phyloP scores from a whole-genome alignment of 2,113 vertebrate genomes.

The Chiloscyllium plagiosum region DNA sequence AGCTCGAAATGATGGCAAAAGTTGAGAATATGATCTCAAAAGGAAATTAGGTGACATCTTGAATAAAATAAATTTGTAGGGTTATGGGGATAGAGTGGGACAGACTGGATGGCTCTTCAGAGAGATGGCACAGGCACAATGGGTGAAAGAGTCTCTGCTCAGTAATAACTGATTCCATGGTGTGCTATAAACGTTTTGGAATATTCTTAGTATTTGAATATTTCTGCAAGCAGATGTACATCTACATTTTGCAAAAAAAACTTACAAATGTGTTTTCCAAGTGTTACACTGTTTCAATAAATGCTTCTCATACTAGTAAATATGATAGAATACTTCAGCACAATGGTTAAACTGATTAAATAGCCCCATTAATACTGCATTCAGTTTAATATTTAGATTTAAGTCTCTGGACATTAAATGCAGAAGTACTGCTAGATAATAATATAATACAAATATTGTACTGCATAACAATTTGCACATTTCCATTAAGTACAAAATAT shows the following conservation, averaged over 20 bases:
- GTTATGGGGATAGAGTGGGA: neutral
- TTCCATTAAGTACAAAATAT: neutral
- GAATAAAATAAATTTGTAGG: neutral
- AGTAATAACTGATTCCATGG: neutral
- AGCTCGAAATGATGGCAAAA: neutral
- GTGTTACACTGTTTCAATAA: neutral
- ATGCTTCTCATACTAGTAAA: neutral
- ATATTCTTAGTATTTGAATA: neutral
- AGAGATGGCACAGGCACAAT: neutral
- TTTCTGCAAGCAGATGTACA: neutral
- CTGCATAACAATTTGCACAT: neutral
- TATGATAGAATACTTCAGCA: neutral
- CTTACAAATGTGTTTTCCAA: neutral
- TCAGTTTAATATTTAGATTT: neutral
- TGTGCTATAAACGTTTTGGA: neutral
- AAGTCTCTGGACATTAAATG: neutral
- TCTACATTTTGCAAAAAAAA: neutral
- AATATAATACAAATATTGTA: neutral
- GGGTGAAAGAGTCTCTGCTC: neutral
- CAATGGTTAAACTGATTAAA: neutral
- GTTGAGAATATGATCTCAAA: neutral
- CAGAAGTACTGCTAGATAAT: neutral
- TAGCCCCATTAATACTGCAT: neutral
- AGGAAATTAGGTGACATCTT: neutral
- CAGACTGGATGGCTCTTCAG: neutral